Evolutionary conservation across 2,113 vertebrate genomes (phyloP), one percentile per base, ranked within the genome.

Genomic region (Heterotis niloticus): DNA sequence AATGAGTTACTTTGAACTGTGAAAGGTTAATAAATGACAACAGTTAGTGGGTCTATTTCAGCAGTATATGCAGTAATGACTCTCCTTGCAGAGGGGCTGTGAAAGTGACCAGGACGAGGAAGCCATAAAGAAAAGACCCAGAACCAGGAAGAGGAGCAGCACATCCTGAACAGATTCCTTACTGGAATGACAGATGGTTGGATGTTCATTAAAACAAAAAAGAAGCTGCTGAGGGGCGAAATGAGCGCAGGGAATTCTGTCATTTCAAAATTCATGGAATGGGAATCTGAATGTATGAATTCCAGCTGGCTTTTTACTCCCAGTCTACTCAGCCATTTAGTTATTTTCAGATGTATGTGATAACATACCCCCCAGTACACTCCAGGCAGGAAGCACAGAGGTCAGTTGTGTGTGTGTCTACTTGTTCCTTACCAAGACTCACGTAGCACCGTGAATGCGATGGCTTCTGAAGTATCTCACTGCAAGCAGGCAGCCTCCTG

Each of bases 91-190:
- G 95, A 94, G 94, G 79, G 92, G 92, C n/a, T 96, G 94, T 82
- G 95, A 96, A 87, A 98, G 96, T 56, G 96, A 99, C 88, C 87
- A 90, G 9, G 96, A 98, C 64, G 56, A 34, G 76, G 93, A 96
- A 24, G 83, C 89, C 0, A 16, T 91, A 11, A 90, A 82, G 81
- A 94, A 85, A 79, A 92, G 87, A 79, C 87, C 88, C 18, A 91
- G 80, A 76, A 87, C 88, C 68, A 93, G 95, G 82, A 95, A 95
- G 85, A 94, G 94, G 86, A 96, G 95, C 89, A 97, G 93, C 83
- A 91, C 94, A 77, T 96, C 94, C 29, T 98, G 92, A 93, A 34
- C 78, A 0, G 59, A 26, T 52, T 17, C 65, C 59, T 65, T n/a
- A 79, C 24, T 29, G 59, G 17, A 66, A 44, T 77, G 29, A 44